phyloP scores from a whole-genome alignment of 1,140 invertebrate species.

The Charaxes varanes region DNA sequence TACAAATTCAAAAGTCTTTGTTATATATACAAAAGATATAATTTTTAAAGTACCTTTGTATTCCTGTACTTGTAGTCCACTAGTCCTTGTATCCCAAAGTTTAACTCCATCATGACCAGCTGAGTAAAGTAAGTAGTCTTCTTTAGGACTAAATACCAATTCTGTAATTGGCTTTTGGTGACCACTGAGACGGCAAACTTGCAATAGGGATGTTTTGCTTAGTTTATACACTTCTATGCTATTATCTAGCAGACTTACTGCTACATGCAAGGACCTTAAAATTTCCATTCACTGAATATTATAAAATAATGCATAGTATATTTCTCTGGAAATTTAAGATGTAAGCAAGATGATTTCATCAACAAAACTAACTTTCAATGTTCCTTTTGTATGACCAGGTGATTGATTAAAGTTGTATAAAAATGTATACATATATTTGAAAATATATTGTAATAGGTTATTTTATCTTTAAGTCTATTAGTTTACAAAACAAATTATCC shows the following conservation, averaged over 20 bases:
- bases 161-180: slow-evolving; percentile 72
- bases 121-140: slow-evolving; percentile 78
- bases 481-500: slow-evolving; percentile 3
- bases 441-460: no score
- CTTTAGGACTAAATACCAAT: slow-evolving; percentile 76
- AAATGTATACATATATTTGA: no score
- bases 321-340: no score
- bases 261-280: slow-evolving; percentile 46
- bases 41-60: slow-evolving; percentile 74
- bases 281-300: no score
- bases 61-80: slow-evolving; percentile 70
- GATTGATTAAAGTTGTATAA: no score
- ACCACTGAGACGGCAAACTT: slow-evolving; percentile 50
- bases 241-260: slow-evolving; percentile 44
- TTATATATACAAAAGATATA: no score
- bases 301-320: no score
- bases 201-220: slow-evolving; percentile 40
- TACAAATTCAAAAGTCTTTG: no score
- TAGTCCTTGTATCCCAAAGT: slow-evolving; percentile 79
- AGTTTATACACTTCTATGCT: slow-evolving; percentile 54
- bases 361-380: no score
- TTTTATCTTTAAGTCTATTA: no score
- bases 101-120: slow-evolving; percentile 77
- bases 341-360: no score
- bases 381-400: no score